Conservation (phyloP, 2,888 invertebrate genomes). For the Stenodera caucasica region DNA sequence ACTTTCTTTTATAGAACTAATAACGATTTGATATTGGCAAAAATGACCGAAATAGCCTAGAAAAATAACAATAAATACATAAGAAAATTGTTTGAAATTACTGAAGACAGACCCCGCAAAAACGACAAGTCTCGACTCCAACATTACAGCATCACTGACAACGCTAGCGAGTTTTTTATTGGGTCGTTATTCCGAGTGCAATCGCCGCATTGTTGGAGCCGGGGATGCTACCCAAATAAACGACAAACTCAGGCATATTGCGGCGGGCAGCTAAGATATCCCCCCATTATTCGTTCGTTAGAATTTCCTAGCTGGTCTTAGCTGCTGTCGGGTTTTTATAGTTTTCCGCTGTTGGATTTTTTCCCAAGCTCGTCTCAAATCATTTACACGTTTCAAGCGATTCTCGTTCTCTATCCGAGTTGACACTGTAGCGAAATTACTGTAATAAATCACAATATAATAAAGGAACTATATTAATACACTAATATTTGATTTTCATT, state of each 20-base stretch:
- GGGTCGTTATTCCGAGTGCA: constrained; percentile 27
- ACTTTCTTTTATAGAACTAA: constrained; percentile 11
- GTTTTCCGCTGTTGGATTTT: constrained; percentile 27
- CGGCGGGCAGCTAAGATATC: constrained; percentile 34
- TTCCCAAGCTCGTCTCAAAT: neutral
- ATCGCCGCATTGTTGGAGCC: constrained; percentile 14
- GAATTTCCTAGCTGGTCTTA: constrained; percentile 30
- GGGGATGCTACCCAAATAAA: constrained; percentile 14
- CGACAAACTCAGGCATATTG: constrained; percentile 18
- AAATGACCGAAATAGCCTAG: neutral
- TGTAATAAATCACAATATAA: neutral
- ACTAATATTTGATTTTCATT: neutral
- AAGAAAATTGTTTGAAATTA: neutral
- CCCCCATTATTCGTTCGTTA: constrained; percentile 37
- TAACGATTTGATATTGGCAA: neutral
- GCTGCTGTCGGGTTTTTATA: constrained; percentile 25
- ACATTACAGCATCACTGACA: neutral
- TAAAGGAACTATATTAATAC: neutral
- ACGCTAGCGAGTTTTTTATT: constrained; percentile 5
- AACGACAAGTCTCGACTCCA: neutral
- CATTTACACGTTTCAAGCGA: neutral
- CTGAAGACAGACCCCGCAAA: neutral
- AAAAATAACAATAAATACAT: neutral
- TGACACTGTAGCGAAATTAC: too few species aligned
- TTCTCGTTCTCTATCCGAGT: too few species aligned